Evolutionary conservation across 2,113 vertebrate genomes (phyloP), one percentile per base, ranked within the genome.

Genomic region (Meleagris gallopavo): DNA sequence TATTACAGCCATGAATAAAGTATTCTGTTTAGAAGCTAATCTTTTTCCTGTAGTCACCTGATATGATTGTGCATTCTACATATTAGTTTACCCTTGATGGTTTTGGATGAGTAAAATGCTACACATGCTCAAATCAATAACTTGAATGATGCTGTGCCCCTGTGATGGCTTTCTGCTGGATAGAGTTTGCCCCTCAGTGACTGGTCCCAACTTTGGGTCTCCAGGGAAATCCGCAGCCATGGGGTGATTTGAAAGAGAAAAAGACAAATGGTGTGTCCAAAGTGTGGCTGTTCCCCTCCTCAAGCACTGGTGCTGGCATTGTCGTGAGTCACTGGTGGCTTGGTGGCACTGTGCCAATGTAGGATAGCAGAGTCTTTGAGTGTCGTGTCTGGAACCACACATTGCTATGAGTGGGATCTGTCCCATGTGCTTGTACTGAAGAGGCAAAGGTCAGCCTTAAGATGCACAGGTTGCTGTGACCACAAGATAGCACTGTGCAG

Each of bases 11-110:
- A 6, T 29, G 52, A 43, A 80, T 70, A 89, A 76, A 79, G 8
- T 20, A 72, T 61, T 73, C 65, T 7, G 1, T 76, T 89, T 93
- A 89, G 70, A 84, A 85, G 66, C 54, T 24, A 40, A 67, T 38
- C 29, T 61, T 27, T 90, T 61, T 94, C 43, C 73, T 67, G 69
- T 43, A 84, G 43, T n/a, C 52, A 46, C 84, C 67, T n/a, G n/a
- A 90, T 84, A 67, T 67, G 17, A 77, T 38, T 36, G 7, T 10
- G 32, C 67, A 38, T 88, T 55, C 52, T 69, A 5, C 13, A 1
- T 36, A 41, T 67, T 86, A 52, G 72, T 78, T 57, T 43, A 45
- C 65, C 77, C 20, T 21, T 82, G 58, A 75, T 84, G 72, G 25
- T 55, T 71, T 50, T 21, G 75, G 72, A 74, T 83, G 78, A 86